These are phyloP conservation scores for Chiloscyllium plagiosum DNA, from an alignment of 2,113 vertebrate species.

Conservation along the genomic window DNA sequence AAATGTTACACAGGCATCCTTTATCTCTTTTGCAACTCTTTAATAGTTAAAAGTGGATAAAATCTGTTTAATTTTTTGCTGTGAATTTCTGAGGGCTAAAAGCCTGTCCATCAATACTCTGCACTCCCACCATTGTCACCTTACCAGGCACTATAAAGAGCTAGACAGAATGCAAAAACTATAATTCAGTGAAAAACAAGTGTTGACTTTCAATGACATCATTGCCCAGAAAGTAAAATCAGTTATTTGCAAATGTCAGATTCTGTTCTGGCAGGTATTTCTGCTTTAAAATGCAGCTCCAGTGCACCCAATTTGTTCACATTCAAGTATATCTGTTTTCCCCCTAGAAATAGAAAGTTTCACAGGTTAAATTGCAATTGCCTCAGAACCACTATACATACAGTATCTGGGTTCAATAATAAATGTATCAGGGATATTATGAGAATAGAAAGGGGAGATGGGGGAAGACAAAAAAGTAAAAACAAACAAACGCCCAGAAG, in stretches of 20 bases:
- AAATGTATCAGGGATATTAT: not conserved
- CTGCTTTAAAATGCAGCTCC: too few species aligned
- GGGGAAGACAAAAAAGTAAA: not conserved
- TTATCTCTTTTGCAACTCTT: not conserved
- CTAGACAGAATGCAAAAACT: not conserved
- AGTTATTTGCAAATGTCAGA: too few species aligned
- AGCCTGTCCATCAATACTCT: not conserved
- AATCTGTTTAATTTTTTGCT: not conserved
- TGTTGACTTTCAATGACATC: not conserved
- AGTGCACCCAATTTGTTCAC: too few species aligned
- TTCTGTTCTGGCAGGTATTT: too few species aligned
- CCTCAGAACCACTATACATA: not conserved
- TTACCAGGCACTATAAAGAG: not conserved
- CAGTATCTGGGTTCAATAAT: not conserved
- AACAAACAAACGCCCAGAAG: not conserved
- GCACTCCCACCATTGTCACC: too few species aligned
- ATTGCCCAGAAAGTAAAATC: not conserved
- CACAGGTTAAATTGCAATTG: not conserved
- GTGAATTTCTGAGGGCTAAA: not conserved
- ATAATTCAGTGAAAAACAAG: not conserved
- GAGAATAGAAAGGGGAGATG: not conserved
- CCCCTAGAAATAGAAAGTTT: too few species aligned
- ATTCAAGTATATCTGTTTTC: too few species aligned
- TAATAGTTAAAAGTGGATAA: too few species aligned
- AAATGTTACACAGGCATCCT: not conserved